phyloP scores from a whole-genome alignment of 1,140 invertebrate genomes.

The Drosophila dunni region DNA sequence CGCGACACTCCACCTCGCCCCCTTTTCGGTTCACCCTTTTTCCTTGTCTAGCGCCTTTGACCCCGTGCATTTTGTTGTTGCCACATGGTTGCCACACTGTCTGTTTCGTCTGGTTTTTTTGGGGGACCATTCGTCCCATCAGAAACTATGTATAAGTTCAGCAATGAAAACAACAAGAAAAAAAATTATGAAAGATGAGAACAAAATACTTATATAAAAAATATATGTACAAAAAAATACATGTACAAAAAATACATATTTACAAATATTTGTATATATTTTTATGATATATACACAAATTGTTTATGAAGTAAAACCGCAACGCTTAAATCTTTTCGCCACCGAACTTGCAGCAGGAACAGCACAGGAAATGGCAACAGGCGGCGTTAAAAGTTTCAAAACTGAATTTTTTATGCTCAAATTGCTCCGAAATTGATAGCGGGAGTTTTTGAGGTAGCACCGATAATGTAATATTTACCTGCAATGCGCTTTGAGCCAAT shows the following conservation, averaged over 20 bases:
- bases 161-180: slow-evolving; percentile 51
- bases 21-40: not conserved
- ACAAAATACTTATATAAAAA: slow-evolving; percentile 56
- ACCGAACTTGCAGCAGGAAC: not conserved
- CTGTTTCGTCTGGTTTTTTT: not conserved
- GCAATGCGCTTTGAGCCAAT: not conserved
- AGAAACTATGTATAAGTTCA: slow-evolving; percentile 59
- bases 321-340: slow-evolving; percentile 43
- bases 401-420: slow-evolving; percentile 2
- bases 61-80: too few relatives aligned
- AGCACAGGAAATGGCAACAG: not conserved
- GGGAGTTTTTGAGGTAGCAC: not conserved
- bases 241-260: too few relatives aligned
- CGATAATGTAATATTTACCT: not conserved
- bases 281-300: slow-evolving; percentile 72
- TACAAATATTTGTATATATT: too few relatives aligned
- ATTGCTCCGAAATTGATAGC: not conserved
- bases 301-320: slow-evolving; percentile 75
- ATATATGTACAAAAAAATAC: slow-evolving; percentile 44
- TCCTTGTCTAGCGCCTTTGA: not conserved
- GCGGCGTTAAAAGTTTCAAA: slow-evolving; percentile 1
- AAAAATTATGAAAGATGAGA: slow-evolving; percentile 20
- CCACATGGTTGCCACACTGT: not conserved
- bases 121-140: slow-evolving; percentile 35
- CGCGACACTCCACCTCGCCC: not conserved